Base-by-base conservation (phyloP, 2,113 vertebrate genomes). In the Chionis minor region DNA sequence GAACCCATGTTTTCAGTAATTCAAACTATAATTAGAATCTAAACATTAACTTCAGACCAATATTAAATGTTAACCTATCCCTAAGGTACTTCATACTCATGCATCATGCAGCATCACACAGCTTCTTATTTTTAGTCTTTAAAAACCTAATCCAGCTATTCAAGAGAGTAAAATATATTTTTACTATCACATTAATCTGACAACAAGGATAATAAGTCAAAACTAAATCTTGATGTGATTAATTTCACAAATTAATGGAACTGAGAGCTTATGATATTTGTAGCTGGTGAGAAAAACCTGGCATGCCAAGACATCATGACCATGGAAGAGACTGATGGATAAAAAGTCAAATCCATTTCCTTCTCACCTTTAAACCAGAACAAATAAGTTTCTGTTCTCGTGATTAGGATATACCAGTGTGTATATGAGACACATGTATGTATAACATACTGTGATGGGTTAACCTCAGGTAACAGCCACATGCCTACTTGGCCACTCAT, bases 41-140 rank as follows among this genome's bases (percentile, higher is more conserved):
- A 95, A 86, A 80, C 8, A 80, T 92, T 88, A 77, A 58, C 40
- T 52, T 71, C 54, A 97, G 92, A 72, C 13, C 19, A 79, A 21
- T 58, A 82, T 88, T 90, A 93, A 94, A 77, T 89, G 90, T 90
- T 79, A 90, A 91, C 40, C 11, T 59, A 38, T 83, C 45, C 59
- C 66, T 77, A 77, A 70, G 54, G 55, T 81, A 47, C 6, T 80
- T 75, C 66, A 78, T 47, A 40, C 13, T 78, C 35, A 83, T 62
- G 30, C 24, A 67, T 82, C 27, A 52, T n/a, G 51, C 59, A 85
- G 7, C 26, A 84, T 55, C 69, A 79, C 14, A 26, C 61, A 56
- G 15, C 35, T 80, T 85, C 49, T 6, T 92, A 45, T 58, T 93
- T 87, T 88, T 88, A 85, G 22, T 6, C 20, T 88, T 80, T 86